Evolutionary conservation across 2,113 vertebrate genomes (phyloP).

Genomic region (Platysternon megacephalum): DNA sequence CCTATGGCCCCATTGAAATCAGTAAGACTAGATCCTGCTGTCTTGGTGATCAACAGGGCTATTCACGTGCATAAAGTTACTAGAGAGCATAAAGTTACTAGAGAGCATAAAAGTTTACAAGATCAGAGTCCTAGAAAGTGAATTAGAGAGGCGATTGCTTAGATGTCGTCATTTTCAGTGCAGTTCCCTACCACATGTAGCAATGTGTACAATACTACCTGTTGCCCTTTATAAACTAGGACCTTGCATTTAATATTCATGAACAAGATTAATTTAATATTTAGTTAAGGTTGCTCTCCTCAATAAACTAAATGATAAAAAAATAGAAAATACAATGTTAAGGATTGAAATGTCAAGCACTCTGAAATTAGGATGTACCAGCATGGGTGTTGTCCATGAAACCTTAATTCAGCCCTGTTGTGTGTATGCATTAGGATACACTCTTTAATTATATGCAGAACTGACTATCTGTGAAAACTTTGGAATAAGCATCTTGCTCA

Average conservation of each 20-base stretch:
- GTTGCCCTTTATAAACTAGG: background rate
- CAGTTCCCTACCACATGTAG: background rate
- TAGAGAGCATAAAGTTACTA: background rate
- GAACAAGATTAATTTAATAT: background rate
- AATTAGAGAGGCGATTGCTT: background rate
- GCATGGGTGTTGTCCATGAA: too few species aligned
- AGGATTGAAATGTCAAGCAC: too few species aligned
- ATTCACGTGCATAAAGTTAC: background rate
- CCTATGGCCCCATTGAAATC: background rate
- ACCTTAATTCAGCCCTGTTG: too few species aligned
- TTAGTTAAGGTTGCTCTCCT: background rate
- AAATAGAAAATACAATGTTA: too few species aligned
- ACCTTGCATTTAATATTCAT: background rate
- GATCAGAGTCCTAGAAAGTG: background rate
- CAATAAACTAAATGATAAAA: background rate
- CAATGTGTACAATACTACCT: background rate
- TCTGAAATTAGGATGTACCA: too few species aligned
- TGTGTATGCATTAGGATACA: too few species aligned
- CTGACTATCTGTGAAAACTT: too few species aligned
- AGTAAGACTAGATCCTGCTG: rapidly evolving
- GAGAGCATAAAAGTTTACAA: background rate
- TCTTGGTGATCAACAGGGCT: rapidly evolving
- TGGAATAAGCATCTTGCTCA: too few species aligned
- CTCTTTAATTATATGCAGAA: too few species aligned
- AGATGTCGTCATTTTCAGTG: background rate